Percentiles rank a stretch among this genome's conserved stretches.
Conservation (phyloP, 53 echinoderm and acorn worm genomes). For the Apostichopus leukothele region DNA sequence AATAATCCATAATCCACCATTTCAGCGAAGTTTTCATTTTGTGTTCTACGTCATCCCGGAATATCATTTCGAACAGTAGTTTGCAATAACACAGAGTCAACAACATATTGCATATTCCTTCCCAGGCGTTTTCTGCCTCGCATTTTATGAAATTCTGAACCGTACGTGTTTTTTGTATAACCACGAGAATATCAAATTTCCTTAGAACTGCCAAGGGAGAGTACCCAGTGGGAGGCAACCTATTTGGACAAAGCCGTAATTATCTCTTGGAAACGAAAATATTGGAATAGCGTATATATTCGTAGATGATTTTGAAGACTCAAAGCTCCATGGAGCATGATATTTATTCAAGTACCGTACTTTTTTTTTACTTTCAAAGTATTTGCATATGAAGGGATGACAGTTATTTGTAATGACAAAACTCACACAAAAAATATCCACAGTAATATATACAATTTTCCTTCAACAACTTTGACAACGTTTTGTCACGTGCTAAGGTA, state of each 20-base stretch:
- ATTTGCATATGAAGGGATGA: conserved; percentile 6
- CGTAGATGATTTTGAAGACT: not conserved
- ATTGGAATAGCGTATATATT: conserved; percentile 15
- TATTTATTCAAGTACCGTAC: not conserved
- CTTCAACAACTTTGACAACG: too few relatives aligned
- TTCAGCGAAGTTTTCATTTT: too few relatives aligned
- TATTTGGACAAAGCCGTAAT: conserved; percentile 27
- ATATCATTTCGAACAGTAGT: too few relatives aligned
- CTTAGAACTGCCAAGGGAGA: conserved; percentile 4
- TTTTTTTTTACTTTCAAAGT: not conserved
- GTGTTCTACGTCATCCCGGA: too few relatives aligned
- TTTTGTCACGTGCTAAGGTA: too few relatives aligned
- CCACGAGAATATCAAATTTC: conserved; percentile 4
- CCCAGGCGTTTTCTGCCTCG: too few relatives aligned
- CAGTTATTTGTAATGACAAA: not conserved
- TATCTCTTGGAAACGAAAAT: conserved; percentile 9
- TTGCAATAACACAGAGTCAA: too few relatives aligned
- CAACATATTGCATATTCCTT: too few relatives aligned
- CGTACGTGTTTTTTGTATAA: conserved; percentile 16
- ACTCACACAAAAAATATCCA: too few relatives aligned
- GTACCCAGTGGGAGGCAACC: not conserved
- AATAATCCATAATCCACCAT: too few relatives aligned
- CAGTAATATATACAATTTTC: too few relatives aligned
- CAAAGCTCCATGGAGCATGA: not conserved
- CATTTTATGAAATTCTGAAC: not conserved